Percentiles rank a stretch among this genome's conserved stretches.
Evolutionary conservation across 2,888 invertebrate genomes (phyloP).

Genomic region (Watsonalla binaria): DNA sequence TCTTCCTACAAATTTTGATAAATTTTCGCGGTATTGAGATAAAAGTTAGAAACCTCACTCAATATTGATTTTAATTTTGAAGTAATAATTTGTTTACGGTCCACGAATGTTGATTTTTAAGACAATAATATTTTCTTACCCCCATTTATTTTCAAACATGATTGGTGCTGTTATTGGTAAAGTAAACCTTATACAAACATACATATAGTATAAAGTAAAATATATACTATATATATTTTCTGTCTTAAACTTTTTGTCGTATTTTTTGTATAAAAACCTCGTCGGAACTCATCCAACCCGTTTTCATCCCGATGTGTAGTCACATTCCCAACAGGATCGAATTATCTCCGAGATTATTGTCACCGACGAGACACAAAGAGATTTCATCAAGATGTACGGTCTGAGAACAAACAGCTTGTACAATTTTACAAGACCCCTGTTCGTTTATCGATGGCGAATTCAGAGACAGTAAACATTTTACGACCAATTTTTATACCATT

Average conservation of each 20-base stretch:
- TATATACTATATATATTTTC: constrained; percentile 4
- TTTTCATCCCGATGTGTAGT: background rate
- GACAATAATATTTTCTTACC: background rate
- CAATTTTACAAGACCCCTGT: background rate
- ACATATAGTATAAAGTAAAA: constrained; percentile 1
- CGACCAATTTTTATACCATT: background rate
- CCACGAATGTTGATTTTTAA: constrained; percentile 4
- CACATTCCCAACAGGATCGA: background rate
- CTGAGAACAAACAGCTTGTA: constrained; percentile 3
- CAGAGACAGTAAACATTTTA: background rate
- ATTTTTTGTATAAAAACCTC: background rate
- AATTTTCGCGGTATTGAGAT: constrained; percentile 25
- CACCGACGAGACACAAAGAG: background rate
- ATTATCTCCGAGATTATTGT: background rate
- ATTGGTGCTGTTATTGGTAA: too few species aligned
- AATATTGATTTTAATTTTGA: constrained; percentile 32
- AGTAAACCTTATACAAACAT: too few species aligned
- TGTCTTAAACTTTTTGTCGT: background rate
- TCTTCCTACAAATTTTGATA: constrained; percentile 32
- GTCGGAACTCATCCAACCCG: background rate
- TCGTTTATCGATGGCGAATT: background rate
- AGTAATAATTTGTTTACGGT: constrained; percentile 13
- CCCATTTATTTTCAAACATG: too few species aligned
- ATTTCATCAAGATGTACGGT: constrained; percentile 1
- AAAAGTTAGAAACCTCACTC: constrained; percentile 32